Evolutionary conservation across 2,113 vertebrate genomes (phyloP), one percentile per base, ranked within the genome.

Genomic region (Etheostoma cragini): DNA sequence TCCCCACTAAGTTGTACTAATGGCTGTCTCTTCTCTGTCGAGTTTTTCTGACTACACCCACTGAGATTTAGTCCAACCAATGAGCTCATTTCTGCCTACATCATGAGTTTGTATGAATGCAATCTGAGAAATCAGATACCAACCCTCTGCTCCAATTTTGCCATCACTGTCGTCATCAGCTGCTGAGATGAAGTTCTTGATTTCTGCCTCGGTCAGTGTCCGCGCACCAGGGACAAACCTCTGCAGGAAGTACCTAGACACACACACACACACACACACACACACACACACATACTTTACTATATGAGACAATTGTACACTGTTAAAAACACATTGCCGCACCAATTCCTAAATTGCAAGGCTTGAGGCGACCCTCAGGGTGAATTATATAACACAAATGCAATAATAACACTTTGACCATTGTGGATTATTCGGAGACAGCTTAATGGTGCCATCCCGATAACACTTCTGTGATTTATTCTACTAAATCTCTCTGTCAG

Each of bases 131-230:
- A 87, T 87, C 50, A 72, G 89, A 94, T 47, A 93, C 91, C 33
- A 92, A 99, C 98, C 98, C 0, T 98, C 96, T 76, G 89, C 96
- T 89, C 98, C 98, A 42, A 99, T 97, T 93, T 91, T 97, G 30
- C 98, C 98, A n/a, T 99, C 98, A 26, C 95, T 95, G 3, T 99
- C 95, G 3, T 96, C 96, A 79, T 99, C 98, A 50, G 95, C 97
- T 47, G 95, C 96, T 56, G 95, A 95, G 88, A 99, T 76, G 82
- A 99, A 94, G 64, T 90, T 95, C 93, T 97, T 97, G 78, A 96
- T 96, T 93, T 99, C 98, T 72, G 95, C 94, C 30, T 93, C 77
- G 0, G 96, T 98, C 93, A 99, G 90, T 68, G 95, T 95, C 82
- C 98, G 94, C 8, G 98, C 97, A 46, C 94, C 95, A 1, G 95